Conservation (phyloP, 2,888 invertebrate genomes). For the Osmoderma eremita region DNA sequence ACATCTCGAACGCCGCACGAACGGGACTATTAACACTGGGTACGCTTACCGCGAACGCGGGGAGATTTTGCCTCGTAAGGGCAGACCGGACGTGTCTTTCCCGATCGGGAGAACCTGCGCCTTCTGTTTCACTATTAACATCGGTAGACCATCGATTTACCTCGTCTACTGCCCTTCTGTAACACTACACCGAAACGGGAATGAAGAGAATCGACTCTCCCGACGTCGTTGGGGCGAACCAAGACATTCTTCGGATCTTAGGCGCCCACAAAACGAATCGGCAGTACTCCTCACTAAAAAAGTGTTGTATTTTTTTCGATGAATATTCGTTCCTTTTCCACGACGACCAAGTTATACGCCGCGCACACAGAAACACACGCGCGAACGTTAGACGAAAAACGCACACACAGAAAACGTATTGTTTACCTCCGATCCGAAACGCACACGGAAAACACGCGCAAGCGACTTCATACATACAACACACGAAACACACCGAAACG, state of each 20-base stretch:
- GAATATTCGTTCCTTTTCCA: slow-evolving; percentile 5
- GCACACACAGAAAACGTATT: slow-evolving; percentile 53
- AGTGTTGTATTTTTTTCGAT: neutral
- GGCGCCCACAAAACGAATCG: too few relatives aligned
- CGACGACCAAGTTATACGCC: neutral
- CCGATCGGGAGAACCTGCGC: slow-evolving; percentile 21
- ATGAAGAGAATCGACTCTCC: slow-evolving; percentile 18
- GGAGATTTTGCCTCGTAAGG: neutral
- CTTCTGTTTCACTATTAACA: slow-evolving; percentile 31
- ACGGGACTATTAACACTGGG: neutral
- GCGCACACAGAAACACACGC: neutral
- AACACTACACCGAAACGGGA: slow-evolving; percentile 12
- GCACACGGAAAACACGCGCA: slow-evolving; percentile 49
- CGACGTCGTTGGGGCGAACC: slow-evolving; percentile 1
- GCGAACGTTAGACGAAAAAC: slow-evolving; percentile 50
- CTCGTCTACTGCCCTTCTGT: slow-evolving; percentile 2
- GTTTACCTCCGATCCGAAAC: slow-evolving; percentile 61
- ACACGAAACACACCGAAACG: slow-evolving; percentile 19
- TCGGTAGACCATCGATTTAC: slow-evolving; percentile 35
- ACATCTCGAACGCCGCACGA: neutral
- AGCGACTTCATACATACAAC: slow-evolving; percentile 37
- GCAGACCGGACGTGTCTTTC: neutral
- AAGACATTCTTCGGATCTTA: neutral
- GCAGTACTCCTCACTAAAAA: too few relatives aligned
- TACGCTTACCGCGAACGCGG: neutral